Conservation (phyloP, 1,140 invertebrate species). For the Papilio glaucus region DNA sequence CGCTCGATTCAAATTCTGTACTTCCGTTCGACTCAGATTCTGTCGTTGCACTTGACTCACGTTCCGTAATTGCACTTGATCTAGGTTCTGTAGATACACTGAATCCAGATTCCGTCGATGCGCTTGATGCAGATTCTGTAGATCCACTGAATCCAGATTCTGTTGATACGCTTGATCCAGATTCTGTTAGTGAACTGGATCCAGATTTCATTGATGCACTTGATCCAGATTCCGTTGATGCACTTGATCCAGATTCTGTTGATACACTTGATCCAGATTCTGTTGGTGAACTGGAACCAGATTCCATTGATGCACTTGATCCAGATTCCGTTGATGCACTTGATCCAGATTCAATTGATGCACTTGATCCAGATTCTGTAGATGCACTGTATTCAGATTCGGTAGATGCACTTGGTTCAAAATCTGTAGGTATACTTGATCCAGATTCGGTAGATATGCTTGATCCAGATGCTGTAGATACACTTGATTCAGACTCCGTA, state of each 20-base stretch:
- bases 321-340: slow-evolving; percentile 33
- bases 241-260: slow-evolving; percentile 34
- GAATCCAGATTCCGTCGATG: slow-evolving; percentile 3
- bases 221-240: slow-evolving; percentile 11
- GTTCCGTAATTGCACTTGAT: slow-evolving; percentile 37
- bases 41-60: slow-evolving; percentile 16
- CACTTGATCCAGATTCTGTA: slow-evolving; percentile 30
- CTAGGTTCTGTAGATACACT: slow-evolving; percentile 33
- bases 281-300: slow-evolving; percentile 40
- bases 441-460: slow-evolving; percentile 29
- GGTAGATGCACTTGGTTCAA: slow-evolving; percentile 35
- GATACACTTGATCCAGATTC: slow-evolving; percentile 23
- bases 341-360: slow-evolving; percentile 14
- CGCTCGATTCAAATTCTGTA: slow-evolving; percentile 37
- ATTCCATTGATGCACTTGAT: slow-evolving; percentile 37
- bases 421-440: slow-evolving; percentile 38
- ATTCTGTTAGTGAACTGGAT: neutral
- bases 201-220: neutral
- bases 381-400: slow-evolving; percentile 42
- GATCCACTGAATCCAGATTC: slow-evolving; percentile 28
- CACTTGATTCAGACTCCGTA: slow-evolving; percentile 28
- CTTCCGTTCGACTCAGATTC: slow-evolving; percentile 33
- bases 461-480: slow-evolving; percentile 28
- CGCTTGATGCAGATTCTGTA: slow-evolving; percentile 41
- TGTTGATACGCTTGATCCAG: neutral